Conservation (phyloP, 2,797 vertebrate genomes). For the Rhinoraja longicauda region DNA sequence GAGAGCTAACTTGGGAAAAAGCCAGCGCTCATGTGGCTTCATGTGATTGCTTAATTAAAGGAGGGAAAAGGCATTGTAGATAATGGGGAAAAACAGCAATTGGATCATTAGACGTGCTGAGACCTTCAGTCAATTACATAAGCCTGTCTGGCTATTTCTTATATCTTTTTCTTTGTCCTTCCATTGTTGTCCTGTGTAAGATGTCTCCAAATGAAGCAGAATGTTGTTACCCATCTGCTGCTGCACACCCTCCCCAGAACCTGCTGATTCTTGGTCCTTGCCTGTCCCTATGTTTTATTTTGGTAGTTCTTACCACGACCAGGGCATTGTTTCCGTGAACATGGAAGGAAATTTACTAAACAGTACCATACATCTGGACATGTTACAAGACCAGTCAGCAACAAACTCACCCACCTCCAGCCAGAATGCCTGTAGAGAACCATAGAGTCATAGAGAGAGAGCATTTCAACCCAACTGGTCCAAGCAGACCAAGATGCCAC, state of each 20-base stretch:
- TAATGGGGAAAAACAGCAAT: background rate
- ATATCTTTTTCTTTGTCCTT: too few relatives aligned
- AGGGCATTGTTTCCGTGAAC: background rate
- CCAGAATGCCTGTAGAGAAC: too few relatives aligned
- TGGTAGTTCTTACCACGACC: too few relatives aligned
- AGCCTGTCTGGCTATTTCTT: background rate
- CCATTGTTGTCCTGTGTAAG: too few relatives aligned
- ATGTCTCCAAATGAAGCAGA: background rate
- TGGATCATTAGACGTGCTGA: background rate
- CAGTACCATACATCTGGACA: too few relatives aligned
- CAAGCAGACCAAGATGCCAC: too few relatives aligned
- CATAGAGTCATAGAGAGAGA: too few relatives aligned
- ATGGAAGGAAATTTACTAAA: background rate
- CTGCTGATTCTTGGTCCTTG: background rate
- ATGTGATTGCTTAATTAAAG: background rate
- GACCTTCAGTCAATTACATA: background rate
- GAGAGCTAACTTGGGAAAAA: background rate
- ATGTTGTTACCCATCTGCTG: background rate
- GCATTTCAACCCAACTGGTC: too few relatives aligned
- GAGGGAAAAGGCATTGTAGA: background rate
- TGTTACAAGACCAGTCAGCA: too few relatives aligned
- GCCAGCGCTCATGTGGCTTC: background rate
- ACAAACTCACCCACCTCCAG: too few relatives aligned
- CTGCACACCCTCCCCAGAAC: background rate
- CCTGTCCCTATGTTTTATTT: background rate